Conservation (phyloP, 2,888 invertebrate genomes). For the Nomada lathburiana region DNA sequence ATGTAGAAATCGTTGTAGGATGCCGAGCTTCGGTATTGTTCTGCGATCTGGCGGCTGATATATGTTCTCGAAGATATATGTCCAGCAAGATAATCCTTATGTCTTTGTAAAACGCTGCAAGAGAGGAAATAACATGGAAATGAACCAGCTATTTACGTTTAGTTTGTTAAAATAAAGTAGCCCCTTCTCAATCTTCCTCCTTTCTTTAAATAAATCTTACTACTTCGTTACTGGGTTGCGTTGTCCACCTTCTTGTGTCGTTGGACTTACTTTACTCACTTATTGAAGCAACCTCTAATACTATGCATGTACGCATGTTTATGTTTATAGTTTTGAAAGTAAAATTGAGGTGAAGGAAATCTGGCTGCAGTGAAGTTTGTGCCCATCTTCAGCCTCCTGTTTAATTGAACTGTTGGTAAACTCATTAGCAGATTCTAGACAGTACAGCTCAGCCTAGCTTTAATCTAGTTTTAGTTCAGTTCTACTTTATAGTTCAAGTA, state of each 20-base stretch:
- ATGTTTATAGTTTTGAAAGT: conserved; percentile 10
- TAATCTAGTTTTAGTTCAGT: conserved; percentile 33
- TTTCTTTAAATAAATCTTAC: neutral
- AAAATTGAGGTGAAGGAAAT: conserved; percentile 31
- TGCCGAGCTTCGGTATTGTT: neutral
- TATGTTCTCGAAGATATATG: too few species aligned
- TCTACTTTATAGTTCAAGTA: conserved; percentile 27
- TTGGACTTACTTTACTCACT: neutral
- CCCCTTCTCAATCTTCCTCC: neutral
- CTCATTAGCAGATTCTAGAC: conserved; percentile 45
- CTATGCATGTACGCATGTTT: neutral
- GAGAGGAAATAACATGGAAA: too few species aligned
- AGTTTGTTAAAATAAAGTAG: neutral
- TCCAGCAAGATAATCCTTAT: too few species aligned
- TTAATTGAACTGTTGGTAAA: conserved; percentile 50
- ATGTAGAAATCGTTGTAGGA: conserved; percentile 31
- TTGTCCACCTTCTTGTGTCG: neutral
- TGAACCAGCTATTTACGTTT: too few species aligned
- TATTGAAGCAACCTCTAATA: neutral
- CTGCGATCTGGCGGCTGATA: too few species aligned
- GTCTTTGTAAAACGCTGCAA: too few species aligned
- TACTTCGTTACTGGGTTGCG: neutral
- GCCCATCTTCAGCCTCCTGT: neutral
- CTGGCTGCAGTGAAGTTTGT: conserved; percentile 26
- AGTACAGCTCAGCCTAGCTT: conserved; percentile 24